A percentile compares a stretch with the other conserved stretches of the same genome.
Conservation (phyloP, 2,113 vertebrate species). For the Atractosteus spatula region DNA sequence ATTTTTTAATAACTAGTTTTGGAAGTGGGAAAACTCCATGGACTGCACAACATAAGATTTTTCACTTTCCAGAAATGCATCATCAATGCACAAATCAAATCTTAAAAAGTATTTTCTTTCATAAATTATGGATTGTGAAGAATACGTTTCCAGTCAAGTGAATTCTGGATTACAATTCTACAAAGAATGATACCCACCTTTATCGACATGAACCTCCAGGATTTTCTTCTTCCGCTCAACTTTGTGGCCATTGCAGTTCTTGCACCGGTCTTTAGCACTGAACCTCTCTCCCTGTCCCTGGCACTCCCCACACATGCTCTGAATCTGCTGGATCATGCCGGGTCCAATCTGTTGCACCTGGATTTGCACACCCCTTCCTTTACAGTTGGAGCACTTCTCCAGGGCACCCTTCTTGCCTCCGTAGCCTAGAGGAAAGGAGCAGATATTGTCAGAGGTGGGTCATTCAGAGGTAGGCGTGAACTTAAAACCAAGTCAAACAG, state of each 20-base stretch:
- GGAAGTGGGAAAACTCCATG: too few species aligned
- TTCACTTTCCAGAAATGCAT: too few species aligned
- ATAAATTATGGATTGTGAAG: background rate
- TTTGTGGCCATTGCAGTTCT: slow-evolving; percentile 85
- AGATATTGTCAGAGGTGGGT: background rate
- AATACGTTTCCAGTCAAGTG: background rate
- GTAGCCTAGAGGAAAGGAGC: slow-evolving; percentile 62
- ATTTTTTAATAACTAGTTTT: too few species aligned
- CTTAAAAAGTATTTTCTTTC: too few species aligned
- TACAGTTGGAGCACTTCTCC: slow-evolving; percentile 87
- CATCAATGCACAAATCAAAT: too few species aligned
- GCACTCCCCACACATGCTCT: slow-evolving; percentile 89
- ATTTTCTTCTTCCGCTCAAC: slow-evolving; percentile 91
- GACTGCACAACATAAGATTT: too few species aligned
- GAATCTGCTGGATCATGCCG: slow-evolving; percentile 95
- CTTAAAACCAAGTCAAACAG: too few species aligned
- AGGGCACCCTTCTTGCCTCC: slow-evolving; percentile 89
- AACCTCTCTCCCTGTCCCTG: slow-evolving; percentile 91
- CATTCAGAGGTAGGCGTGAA: too few species aligned
- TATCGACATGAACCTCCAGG: slow-evolving; percentile 91
- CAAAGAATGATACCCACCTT: slow-evolving; percentile 66
- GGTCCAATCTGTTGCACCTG: slow-evolving; percentile 91
- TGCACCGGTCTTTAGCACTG: slow-evolving; percentile 87
- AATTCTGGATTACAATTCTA: background rate
- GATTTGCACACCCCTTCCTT: slow-evolving; percentile 88